Percentiles rank a stretch among this genome's conserved stretches.
Evolutionary conservation across 2,113 vertebrate genomes (phyloP).

Genomic region (Bettongia penicillata): DNA sequence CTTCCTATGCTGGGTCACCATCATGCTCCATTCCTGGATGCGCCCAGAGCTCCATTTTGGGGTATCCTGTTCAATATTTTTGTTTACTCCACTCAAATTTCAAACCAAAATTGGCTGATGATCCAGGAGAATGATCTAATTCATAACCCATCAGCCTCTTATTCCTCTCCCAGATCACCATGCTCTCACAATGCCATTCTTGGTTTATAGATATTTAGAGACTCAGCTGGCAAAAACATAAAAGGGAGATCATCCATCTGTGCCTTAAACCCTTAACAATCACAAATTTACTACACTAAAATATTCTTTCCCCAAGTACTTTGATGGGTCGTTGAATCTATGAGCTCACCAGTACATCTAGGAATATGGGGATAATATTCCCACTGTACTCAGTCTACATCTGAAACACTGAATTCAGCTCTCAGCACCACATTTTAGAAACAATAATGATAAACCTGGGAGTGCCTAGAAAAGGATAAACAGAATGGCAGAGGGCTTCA

Average conservation of each 20-base stretch:
- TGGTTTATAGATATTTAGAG: neutral
- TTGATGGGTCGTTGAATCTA: neutral
- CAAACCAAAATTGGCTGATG: neutral
- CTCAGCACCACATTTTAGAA: neutral
- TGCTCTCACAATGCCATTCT: no score
- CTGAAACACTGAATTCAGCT: neutral
- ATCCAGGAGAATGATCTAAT: no score
- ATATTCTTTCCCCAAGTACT: neutral
- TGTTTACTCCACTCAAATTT: neutral
- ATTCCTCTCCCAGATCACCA: no score
- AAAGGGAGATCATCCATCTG: neutral
- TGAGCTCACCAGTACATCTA: neutral
- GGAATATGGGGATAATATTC: neutral
- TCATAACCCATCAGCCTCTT: no score
- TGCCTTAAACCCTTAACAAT: neutral
- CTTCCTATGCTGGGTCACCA: neutral
- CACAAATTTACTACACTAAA: neutral
- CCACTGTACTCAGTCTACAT: neutral
- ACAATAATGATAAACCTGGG: neutral
- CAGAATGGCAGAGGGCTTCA: neutral
- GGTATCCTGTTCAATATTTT: neutral
- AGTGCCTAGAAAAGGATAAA: neutral
- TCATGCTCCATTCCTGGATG: neutral
- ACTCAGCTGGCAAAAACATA: neutral
- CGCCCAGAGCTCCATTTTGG: neutral